Conservation (phyloP, 1,140 invertebrate species). For the Pseudomyrmex gracilis region DNA sequence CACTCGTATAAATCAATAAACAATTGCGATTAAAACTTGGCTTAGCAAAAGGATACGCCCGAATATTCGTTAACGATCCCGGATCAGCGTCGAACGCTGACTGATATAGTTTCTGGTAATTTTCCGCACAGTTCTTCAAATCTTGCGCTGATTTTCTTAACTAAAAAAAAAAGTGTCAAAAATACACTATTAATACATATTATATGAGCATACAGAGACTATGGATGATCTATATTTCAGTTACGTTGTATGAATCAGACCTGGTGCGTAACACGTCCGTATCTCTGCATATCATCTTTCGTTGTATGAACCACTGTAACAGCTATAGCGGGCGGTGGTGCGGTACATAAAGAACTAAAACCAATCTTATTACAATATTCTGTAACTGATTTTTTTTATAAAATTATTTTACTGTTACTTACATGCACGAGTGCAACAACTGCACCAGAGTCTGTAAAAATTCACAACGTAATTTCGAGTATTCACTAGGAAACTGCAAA, state of each 20-base stretch:
- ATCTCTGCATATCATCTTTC: conserved; percentile 93
- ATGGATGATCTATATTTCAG: neutral
- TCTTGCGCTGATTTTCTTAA: conserved; percentile 92
- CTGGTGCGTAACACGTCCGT: conserved; percentile 93
- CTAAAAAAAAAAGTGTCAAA: conserved; percentile 79
- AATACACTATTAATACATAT: neutral
- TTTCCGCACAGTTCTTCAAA: conserved; percentile 90
- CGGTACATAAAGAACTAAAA: conserved; percentile 91
- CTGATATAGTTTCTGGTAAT: conserved; percentile 94
- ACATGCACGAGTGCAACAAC: conserved; percentile 90
- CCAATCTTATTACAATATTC: conserved; percentile 6
- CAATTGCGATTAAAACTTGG: neutral
- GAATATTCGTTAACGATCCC: conserved; percentile 92
- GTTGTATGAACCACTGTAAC: conserved; percentile 91
- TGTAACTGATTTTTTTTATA: neutral
- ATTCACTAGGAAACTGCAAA: conserved; percentile 93
- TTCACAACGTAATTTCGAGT: conserved; percentile 90
- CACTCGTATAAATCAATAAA: neutral
- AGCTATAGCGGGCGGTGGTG: conserved; percentile 96
- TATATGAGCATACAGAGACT: neutral
- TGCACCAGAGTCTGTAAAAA: conserved; percentile 92
- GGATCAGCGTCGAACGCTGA: conserved; percentile 97
- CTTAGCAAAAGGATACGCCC: conserved; percentile 86
- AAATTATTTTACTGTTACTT: neutral
- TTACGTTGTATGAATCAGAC: conserved; percentile 63